Base-by-base conservation (phyloP, 2,113 vertebrate genomes). In the Oryzias celebensis region DNA sequence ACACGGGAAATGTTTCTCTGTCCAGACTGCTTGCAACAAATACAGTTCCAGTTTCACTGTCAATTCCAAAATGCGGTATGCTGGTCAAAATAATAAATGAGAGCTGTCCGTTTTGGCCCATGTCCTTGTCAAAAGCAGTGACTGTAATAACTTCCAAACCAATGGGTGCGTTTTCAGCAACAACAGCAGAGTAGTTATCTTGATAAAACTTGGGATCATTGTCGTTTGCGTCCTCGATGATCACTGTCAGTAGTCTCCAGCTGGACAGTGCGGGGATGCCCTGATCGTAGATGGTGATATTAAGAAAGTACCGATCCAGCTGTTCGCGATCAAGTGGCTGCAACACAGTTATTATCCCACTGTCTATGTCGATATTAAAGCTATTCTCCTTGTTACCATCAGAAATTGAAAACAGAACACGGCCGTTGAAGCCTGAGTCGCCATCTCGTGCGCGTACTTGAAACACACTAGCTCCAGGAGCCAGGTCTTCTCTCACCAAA, bases 231-330 rank as follows among this genome's bases (percentile, higher is more conserved):
- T 99, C 97, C 65, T 96, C 95, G 36, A 98, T 83, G 14, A 94
- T 94, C 50, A 99, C 79, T 20, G 94, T 96, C 65, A 99, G 73
- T 16, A 98, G 78, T 73, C 95, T 92, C 96, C 96, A 98, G 0
- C 89, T 92, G 31, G 94, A 93, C 82, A 92, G 94, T 78, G 94
- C 95, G 16, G 95, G 94, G 16, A 91, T 83, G 14, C 97, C 97
- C 85, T 96, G 91, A 69, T 99, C 97, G 56, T 95, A 98, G 77
- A 96, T 84, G n/a, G 94, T 98, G 82, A 99, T 93, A 70, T 99
- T 99, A 58, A 99, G 94, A 45, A 96, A 89, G 82, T 98, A 98
- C 3, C 94, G 91, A 56, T 97, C 95, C 50, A 86, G 83, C 50
- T 82, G 92, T 58, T 99, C 97, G 45, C 96, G 93, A 77, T 99